Conservation (phyloP, 2,888 invertebrate genomes). For the Criorhina ranunculi region DNA sequence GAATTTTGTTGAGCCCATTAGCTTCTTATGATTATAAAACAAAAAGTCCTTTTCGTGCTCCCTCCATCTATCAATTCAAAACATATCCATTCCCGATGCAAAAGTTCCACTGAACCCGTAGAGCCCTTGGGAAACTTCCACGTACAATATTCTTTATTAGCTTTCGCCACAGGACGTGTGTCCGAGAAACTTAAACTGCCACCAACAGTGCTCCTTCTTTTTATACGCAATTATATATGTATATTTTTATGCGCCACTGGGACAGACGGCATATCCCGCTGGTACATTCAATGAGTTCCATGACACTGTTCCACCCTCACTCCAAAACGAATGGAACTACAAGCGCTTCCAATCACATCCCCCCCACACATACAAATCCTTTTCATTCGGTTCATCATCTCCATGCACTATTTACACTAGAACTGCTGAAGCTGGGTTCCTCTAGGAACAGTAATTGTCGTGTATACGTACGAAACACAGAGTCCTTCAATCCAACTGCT, state of each 20-base stretch:
- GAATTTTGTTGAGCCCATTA: no score
- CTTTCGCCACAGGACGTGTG: neutral
- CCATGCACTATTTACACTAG: neutral
- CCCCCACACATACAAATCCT: neutral
- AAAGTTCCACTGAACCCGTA: no score
- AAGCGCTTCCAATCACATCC: constrained; percentile 24
- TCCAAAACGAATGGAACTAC: constrained; percentile 10
- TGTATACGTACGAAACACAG: constrained; percentile 18
- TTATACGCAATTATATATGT: neutral
- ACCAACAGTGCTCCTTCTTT: neutral
- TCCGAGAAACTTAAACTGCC: neutral
- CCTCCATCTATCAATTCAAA: no score
- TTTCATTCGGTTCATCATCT: neutral
- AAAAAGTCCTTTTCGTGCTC: no score
- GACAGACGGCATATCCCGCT: neutral
- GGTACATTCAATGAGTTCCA: neutral
- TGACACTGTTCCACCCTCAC: neutral
- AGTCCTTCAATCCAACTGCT: constrained; percentile 66
- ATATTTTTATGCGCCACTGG: neutral
- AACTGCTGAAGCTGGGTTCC: neutral
- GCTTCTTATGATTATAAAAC: no score
- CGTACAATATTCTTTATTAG: no score
- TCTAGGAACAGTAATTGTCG: neutral
- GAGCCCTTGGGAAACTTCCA: no score
- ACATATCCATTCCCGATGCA: no score